Percentiles rank a stretch among this genome's conserved stretches.
Conservation (phyloP, 2,113 vertebrate species). For the Murina feae region DNA sequence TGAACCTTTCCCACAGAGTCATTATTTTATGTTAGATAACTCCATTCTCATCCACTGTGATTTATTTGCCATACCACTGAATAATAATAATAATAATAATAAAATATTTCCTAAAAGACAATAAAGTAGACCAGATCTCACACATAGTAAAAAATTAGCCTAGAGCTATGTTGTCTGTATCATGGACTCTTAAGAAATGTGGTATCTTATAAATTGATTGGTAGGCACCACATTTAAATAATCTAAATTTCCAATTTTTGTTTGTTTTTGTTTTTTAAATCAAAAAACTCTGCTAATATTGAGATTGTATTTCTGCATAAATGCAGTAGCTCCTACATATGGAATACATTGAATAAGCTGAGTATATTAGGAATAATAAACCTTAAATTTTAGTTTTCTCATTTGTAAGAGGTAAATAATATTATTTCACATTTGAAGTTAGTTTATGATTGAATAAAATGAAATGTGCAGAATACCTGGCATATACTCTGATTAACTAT, state of each 20-base stretch:
- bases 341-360: background rate
- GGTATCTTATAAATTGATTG: background rate
- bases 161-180: background rate
- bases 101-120: background rate
- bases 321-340: too few relatives aligned
- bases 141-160: background rate
- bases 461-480: background rate
- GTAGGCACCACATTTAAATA: background rate
- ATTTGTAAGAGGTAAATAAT: background rate
- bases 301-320: background rate
- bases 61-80: background rate
- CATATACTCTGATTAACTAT: background rate
- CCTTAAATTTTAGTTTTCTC: background rate
- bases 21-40: conserved; percentile 26
- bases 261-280: background rate
- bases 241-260: background rate
- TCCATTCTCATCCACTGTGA: background rate
- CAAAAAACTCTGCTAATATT: background rate
- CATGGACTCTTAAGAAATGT: background rate
- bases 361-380: background rate
- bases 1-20: background rate
- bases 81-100: background rate
- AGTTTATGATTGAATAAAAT: background rate
- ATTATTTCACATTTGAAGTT: background rate
- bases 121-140: background rate